Percentiles rank a stretch among this genome's conserved stretches.
Conservation (phyloP, 2,113 vertebrate species). For the Ceuthmochares aereus region DNA sequence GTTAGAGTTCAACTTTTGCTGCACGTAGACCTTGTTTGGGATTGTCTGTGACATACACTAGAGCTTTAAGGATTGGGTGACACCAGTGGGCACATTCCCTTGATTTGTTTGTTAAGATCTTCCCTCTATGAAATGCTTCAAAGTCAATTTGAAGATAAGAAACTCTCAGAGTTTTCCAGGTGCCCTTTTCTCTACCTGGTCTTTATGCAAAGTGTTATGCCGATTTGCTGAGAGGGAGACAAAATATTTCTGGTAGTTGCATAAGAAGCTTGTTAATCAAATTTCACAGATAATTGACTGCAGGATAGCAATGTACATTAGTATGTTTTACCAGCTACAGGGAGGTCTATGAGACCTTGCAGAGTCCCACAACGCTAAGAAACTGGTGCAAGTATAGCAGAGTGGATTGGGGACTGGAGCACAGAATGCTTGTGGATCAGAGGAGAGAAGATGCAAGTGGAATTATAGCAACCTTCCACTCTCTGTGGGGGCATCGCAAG, state of each 20-base stretch:
- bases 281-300: background rate
- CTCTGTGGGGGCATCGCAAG: accelerated
- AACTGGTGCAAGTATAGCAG: background rate
- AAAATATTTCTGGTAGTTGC: background rate
- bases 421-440: background rate
- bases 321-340: background rate
- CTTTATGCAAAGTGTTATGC: background rate
- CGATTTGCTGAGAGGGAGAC: background rate
- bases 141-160: background rate
- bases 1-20: background rate
- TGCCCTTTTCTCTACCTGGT: background rate
- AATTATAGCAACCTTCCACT: background rate
- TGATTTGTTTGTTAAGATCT: background rate
- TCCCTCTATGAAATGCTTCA: background rate
- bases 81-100: background rate
- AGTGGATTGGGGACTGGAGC: background rate
- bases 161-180: background rate
- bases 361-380: background rate
- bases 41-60: background rate
- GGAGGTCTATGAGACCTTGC: background rate
- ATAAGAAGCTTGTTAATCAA: background rate
- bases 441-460: background rate
- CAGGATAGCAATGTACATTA: background rate
- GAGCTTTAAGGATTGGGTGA: background rate
- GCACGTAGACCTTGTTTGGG: background rate